A percentile compares a stretch with the other conserved stretches of the same genome.
These are phyloP conservation scores for Podarcis muralis DNA, from an alignment of 2,113 vertebrate species.

Conservation along the genomic window DNA sequence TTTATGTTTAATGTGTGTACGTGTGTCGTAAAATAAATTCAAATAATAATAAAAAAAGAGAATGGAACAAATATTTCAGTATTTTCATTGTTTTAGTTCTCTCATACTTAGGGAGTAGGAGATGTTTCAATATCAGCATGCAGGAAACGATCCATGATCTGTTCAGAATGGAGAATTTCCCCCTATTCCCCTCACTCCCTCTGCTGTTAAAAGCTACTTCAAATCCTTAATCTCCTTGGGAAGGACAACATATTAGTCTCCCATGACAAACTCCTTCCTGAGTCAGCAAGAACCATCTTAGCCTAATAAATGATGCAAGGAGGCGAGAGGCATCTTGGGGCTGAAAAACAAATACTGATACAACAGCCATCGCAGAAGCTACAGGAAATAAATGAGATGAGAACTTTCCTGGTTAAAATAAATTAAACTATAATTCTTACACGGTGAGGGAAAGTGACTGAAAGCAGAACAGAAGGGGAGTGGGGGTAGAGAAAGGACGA, in stretches of 20 bases:
- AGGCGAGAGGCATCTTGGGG: constrained; percentile 27
- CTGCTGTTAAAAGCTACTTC: constrained; percentile 27
- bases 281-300: constrained; percentile 47
- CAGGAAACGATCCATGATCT: neutral
- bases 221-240: constrained; percentile 30
- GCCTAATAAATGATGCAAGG: constrained; percentile 56
- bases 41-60: neutral
- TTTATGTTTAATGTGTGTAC: too few species aligned
- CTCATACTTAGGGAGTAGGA: neutral
- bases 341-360: constrained; percentile 56
- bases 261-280: constrained; percentile 36
- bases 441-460: neutral
- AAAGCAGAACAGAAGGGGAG: neutral
- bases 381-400: constrained; percentile 55
- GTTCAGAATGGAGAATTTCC: neutral
- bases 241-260: constrained; percentile 45
- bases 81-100: neutral
- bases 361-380: constrained; percentile 34
- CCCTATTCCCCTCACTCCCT: neutral
- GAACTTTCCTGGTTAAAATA: constrained; percentile 52
- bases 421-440: constrained; percentile 56
- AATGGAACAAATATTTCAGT: neutral
- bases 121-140: neutral
- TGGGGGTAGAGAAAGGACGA: too few species aligned
- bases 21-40: too few species aligned